Percentiles rank a stretch among this genome's conserved stretches.
phyloP scores from a whole-genome alignment of 2,113 vertebrate genomes.

The Cynocephalus volans region DNA sequence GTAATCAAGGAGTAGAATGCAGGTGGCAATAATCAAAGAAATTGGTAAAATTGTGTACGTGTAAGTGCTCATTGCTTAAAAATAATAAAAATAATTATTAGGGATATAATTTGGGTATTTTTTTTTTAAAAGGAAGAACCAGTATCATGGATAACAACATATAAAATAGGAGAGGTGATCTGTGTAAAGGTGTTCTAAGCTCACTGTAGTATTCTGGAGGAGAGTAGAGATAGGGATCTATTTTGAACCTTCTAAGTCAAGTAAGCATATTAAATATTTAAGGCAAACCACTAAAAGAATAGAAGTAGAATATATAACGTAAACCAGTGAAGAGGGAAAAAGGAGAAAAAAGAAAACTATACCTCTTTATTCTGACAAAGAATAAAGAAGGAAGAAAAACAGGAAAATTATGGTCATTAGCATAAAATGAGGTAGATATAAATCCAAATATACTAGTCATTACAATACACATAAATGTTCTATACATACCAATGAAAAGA shows the following conservation, averaged over 20 bases:
- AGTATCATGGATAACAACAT: not conserved
- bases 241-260: constrained; percentile 11
- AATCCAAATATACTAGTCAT: not conserved
- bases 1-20: not conserved
- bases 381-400: not conserved
- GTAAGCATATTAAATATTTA: not conserved
- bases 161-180: not conserved
- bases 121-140: not conserved
- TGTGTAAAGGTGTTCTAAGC: not conserved
- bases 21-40: not conserved
- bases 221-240: not conserved
- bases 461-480: not conserved
- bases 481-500: not conserved
- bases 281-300: not conserved
- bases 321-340: constrained; percentile 38
- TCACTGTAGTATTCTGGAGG: not conserved
- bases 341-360: not conserved
- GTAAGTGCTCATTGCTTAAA: not conserved
- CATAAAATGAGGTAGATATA: not conserved
- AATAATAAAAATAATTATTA: not conserved
- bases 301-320: not conserved
- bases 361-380: not conserved
- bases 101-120: no score
- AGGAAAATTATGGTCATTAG: not conserved
- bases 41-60: not conserved